Evolutionary conservation across 2,113 vertebrate species (phyloP).

Genomic region (Chiloscyllium plagiosum): DNA sequence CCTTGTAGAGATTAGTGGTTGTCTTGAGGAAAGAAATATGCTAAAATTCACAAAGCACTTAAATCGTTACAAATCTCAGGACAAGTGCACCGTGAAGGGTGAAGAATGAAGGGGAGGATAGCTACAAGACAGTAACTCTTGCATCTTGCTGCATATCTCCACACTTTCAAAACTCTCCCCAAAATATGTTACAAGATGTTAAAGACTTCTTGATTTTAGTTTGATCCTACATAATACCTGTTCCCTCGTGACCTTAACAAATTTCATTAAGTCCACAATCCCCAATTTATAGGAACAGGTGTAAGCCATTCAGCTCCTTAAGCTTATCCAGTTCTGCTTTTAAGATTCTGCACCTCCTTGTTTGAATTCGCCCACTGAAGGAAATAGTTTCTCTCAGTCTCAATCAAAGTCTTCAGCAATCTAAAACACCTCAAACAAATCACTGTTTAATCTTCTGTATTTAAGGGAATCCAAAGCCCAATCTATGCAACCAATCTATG

Average conservation of each 20-base stretch:
- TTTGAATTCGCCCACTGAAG: not conserved
- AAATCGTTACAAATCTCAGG: not conserved
- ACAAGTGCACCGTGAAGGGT: not conserved
- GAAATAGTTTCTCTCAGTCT: not conserved
- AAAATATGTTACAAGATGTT: not conserved
- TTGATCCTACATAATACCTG: not conserved
- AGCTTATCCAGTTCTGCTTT: not conserved
- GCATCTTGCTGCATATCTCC: not conserved
- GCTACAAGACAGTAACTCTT: not conserved
- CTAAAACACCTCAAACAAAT: not conserved
- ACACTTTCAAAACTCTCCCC: not conserved
- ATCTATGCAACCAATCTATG: not conserved
- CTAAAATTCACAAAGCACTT: not conserved
- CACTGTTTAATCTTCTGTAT: not conserved
- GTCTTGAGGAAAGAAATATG: no score
- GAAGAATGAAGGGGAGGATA: not conserved
- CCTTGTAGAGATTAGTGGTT: not conserved
- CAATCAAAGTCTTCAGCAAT: not conserved
- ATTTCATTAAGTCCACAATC: not conserved
- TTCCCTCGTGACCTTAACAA: not conserved
- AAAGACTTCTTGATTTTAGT: not conserved
- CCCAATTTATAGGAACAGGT: not conserved
- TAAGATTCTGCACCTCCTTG: not conserved
- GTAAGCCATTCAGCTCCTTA: not conserved
- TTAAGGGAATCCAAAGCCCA: not conserved